Conservation (phyloP, 2,888 invertebrate genomes). For the Eulithis testata region DNA sequence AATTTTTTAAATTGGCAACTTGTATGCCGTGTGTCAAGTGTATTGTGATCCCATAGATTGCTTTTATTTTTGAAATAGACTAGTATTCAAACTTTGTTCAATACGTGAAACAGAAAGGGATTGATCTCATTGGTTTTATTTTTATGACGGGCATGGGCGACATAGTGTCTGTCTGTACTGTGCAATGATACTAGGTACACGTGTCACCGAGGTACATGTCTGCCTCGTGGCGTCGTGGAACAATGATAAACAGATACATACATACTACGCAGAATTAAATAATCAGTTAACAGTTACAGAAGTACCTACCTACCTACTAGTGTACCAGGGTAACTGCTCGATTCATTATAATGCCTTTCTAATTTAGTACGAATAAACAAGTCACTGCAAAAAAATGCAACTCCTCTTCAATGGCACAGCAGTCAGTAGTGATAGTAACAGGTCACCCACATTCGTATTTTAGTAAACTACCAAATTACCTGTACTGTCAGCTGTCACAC, state of each 20-base stretch:
- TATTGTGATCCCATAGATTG: neutral
- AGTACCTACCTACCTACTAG: neutral
- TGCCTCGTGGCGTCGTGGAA: slow-evolving; percentile 48
- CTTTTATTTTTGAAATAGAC: neutral
- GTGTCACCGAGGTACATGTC: slow-evolving; percentile 41
- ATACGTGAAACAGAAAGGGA: neutral
- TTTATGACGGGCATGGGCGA: slow-evolving; percentile 41
- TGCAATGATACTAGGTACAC: slow-evolving; percentile 45
- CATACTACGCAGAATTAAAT: slow-evolving; percentile 48
- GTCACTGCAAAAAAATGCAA: slow-evolving; percentile 21
- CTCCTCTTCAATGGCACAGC: slow-evolving; percentile 45
- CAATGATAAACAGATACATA: slow-evolving; percentile 39
- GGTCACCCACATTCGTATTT: slow-evolving; percentile 35
- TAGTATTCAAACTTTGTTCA: neutral
- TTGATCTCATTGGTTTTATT: slow-evolving; percentile 20
- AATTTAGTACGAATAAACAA: no score
- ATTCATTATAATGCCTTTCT: no score
- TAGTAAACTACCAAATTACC: slow-evolving; percentile 30
- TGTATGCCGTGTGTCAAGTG: neutral
- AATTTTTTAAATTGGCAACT: no score
- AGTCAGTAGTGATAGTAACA: slow-evolving; percentile 46
- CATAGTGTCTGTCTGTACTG: slow-evolving; percentile 51
- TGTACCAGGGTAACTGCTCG: no score
- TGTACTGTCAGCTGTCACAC: slow-evolving; percentile 25
- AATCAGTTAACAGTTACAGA: slow-evolving; percentile 15